Conservation (phyloP, 2,113 vertebrate species). For the Arothron firmamentum region DNA sequence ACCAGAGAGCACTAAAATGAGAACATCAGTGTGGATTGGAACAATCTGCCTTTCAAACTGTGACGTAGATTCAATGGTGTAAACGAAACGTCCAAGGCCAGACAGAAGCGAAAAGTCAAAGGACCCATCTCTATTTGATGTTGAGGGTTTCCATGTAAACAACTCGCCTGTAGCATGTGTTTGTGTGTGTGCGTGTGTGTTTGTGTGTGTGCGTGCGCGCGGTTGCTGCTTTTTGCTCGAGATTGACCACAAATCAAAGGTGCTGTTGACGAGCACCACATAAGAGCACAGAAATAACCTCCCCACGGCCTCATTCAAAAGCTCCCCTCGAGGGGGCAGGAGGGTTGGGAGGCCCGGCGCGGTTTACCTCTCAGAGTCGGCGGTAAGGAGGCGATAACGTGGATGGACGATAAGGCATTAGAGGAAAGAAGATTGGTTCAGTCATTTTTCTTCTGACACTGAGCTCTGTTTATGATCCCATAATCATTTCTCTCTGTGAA, state of each 20-base stretch:
- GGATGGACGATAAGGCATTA: slow-evolving; percentile 33
- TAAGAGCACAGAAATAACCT: slow-evolving; percentile 59
- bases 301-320: slow-evolving; percentile 37
- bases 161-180: not conserved
- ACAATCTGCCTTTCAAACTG: no score
- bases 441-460: slow-evolving; percentile 14
- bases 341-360: slow-evolving; percentile 23
- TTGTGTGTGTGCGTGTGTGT: slow-evolving; percentile 28
- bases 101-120: slow-evolving; percentile 2
- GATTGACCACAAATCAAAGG: slow-evolving; percentile 68
- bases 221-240: slow-evolving; percentile 63
- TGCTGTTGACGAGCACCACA: slow-evolving; percentile 65
- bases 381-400: slow-evolving; percentile 55
- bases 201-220: slow-evolving; percentile 27
- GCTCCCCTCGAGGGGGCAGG: slow-evolving; percentile 39
- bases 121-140: slow-evolving; percentile 37
- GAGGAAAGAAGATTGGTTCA: slow-evolving; percentile 16
- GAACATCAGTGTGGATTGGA: no score
- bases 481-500: slow-evolving; percentile 9
- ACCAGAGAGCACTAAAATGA: no score
- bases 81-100: no score
- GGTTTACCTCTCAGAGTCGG: slow-evolving; percentile 31
- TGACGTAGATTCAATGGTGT: no score
- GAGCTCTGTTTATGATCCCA: not conserved
- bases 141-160: not conserved